Conservation (phyloP, 2,797 vertebrate genomes). For the Channallabes apus region DNA sequence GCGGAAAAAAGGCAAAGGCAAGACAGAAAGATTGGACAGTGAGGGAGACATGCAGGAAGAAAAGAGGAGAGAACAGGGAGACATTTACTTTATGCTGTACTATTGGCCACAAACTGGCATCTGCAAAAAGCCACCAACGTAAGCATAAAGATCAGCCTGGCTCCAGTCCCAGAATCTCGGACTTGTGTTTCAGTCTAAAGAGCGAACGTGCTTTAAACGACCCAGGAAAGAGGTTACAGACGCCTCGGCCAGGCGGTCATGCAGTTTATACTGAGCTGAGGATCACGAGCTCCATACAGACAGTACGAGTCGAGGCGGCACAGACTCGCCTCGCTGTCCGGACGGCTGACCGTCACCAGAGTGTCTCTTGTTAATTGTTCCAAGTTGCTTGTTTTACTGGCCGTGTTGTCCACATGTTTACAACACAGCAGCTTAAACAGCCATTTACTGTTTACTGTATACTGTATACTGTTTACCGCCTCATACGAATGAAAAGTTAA, state of each 20-base stretch:
- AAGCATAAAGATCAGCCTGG: slow-evolving; percentile 72
- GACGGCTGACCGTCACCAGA: slow-evolving; percentile 22
- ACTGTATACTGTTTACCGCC: too few relatives aligned
- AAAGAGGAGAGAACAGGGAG: neutral
- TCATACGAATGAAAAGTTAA: neutral
- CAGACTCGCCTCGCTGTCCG: neutral
- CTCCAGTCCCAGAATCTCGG: slow-evolving; percentile 37
- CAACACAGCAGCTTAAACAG: neutral
- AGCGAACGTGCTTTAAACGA: slow-evolving; percentile 22
- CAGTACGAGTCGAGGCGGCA: neutral
- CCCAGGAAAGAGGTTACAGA: neutral
- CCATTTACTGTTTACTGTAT: neutral
- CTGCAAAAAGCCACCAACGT: slow-evolving; percentile 61
- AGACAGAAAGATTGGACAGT: slow-evolving; percentile 8
- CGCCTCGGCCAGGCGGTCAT: slow-evolving; percentile 23
- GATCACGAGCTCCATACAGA: neutral
- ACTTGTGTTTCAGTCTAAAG: slow-evolving; percentile 34
- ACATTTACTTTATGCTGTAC: slow-evolving; percentile 72
- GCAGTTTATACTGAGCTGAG: slow-evolving; percentile 14
- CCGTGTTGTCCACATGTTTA: slow-evolving; percentile 19
- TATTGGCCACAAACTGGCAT: slow-evolving; percentile 58
- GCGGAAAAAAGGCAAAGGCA: neutral
- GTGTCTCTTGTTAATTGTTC: slow-evolving; percentile 13
- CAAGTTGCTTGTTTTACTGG: slow-evolving; percentile 7
- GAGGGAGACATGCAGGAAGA: slow-evolving; percentile 21